Evolutionary conservation across 1,140 invertebrate genomes (phyloP).

Genomic region (Acyrthosiphon pisum): DNA sequence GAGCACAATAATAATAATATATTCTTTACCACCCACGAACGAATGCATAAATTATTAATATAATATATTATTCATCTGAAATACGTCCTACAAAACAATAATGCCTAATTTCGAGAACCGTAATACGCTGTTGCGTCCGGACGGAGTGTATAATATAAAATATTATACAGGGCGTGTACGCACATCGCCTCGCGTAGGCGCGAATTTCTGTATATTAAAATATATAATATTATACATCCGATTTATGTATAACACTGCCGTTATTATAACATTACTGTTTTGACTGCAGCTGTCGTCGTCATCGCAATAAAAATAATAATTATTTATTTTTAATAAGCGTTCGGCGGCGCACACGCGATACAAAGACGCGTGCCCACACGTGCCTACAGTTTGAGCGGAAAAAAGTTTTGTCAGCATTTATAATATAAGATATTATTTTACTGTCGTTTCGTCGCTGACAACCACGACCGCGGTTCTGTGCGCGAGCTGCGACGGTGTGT

Average conservation of each 20-base stretch:
- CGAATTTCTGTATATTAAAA: neutral
- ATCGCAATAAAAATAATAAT: neutral
- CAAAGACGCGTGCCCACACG: too few species aligned
- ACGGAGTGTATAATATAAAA: neutral
- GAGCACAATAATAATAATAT: neutral
- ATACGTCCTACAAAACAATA: slow-evolving; percentile 33
- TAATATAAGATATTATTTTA: neutral
- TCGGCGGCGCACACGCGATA: too few species aligned
- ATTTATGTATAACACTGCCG: neutral
- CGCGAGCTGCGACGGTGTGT: neutral
- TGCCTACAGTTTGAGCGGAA: neutral
- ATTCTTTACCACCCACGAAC: slow-evolving; percentile 3
- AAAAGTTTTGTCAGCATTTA: neutral
- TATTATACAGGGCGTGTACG: slow-evolving; percentile 9
- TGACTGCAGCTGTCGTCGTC: neutral
- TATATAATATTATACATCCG: neutral
- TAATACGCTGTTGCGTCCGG: neutral
- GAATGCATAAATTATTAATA: slow-evolving; percentile 26
- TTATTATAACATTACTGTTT: neutral
- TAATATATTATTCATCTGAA: neutral
- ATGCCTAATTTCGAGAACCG: slow-evolving; percentile 26
- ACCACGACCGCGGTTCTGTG: neutral
- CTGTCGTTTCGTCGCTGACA: neutral
- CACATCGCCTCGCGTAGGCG: neutral
- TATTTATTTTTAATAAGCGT: neutral